Evolutionary conservation across 2,113 vertebrate species (phyloP).

Genomic region (Ciconia stormi): DNA sequence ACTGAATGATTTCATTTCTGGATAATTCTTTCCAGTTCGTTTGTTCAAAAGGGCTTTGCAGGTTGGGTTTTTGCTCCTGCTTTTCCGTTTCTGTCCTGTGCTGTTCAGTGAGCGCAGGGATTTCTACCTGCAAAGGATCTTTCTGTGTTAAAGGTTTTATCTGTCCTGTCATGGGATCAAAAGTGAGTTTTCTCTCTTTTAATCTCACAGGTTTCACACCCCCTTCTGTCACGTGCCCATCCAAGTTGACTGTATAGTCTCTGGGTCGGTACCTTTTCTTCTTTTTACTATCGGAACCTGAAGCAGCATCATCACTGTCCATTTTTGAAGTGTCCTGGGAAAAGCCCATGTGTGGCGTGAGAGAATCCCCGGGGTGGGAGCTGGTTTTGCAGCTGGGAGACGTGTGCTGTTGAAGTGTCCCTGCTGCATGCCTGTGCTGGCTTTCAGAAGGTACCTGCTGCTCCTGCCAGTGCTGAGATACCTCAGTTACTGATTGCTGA

Average conservation of each 20-base stretch:
- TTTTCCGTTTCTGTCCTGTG: constrained; percentile 84
- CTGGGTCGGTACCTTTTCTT: constrained; percentile 84
- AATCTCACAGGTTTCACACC: constrained; percentile 85
- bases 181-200: constrained; percentile 91
- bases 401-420: constrained; percentile 67
- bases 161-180: constrained; percentile 90
- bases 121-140: constrained; percentile 77
- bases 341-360: constrained; percentile 53
- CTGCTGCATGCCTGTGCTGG: constrained; percentile 70
- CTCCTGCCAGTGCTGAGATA: constrained; percentile 78
- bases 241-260: constrained; percentile 79
- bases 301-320: constrained; percentile 77
- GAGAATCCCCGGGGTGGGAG: constrained; percentile 56
- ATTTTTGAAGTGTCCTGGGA: constrained; percentile 72
- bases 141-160: constrained; percentile 86
- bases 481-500: constrained; percentile 46
- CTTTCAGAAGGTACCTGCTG: constrained; percentile 72
- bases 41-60: constrained; percentile 88
- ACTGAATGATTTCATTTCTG: constrained; percentile 91
- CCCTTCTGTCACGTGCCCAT: constrained; percentile 77
- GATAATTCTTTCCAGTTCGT: constrained; percentile 93
- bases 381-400: constrained; percentile 63
- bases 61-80: constrained; percentile 75
- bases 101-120: constrained; percentile 69
- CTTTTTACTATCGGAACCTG: constrained; percentile 82